Percentiles rank a stretch among this genome's conserved stretches.
Evolutionary conservation across 2,888 invertebrate genomes (phyloP).

Genomic region (Orthosia cruda): DNA sequence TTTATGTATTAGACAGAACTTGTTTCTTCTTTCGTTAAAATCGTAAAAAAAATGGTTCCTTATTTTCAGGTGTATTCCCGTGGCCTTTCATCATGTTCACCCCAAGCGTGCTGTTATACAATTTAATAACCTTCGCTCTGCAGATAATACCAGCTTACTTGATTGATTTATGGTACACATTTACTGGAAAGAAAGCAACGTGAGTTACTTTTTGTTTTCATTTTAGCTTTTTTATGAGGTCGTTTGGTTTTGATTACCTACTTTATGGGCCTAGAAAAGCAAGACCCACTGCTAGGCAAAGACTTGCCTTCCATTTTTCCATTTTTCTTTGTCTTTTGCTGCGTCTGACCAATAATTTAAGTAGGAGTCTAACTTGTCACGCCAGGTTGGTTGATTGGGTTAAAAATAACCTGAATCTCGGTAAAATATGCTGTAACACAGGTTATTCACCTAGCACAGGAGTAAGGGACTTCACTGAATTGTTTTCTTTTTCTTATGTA

Average conservation of each 20-base stretch:
- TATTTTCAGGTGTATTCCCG: conserved; percentile 70
- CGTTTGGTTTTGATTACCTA: neutral
- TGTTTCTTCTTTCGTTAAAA: neutral
- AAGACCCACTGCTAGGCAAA: too few relatives aligned
- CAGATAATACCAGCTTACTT: conserved; percentile 74
- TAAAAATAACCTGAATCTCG: too few relatives aligned
- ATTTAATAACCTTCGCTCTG: conserved; percentile 64
- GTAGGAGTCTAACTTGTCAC: too few relatives aligned
- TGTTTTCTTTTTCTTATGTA: too few relatives aligned
- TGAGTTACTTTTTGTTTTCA: conserved; percentile 53
- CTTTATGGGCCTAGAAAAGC: neutral
- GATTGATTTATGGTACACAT: conserved; percentile 68
- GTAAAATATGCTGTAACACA: too few relatives aligned
- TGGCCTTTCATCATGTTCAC: conserved; percentile 69
- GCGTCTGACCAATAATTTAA: too few relatives aligned
- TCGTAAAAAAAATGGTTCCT: conserved; percentile 3
- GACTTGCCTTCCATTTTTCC: too few relatives aligned
- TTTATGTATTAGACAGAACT: neutral
- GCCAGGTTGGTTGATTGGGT: too few relatives aligned
- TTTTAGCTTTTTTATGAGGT: conserved; percentile 1
- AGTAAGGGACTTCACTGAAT: too few relatives aligned
- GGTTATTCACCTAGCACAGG: too few relatives aligned
- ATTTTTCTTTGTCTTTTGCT: too few relatives aligned
- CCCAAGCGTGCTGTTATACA: conserved; percentile 58
- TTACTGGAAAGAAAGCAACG: conserved; percentile 70